phyloP scores from a whole-genome alignment of 2,797 vertebrate genomes.

The Coccyzus lansbergi region DNA sequence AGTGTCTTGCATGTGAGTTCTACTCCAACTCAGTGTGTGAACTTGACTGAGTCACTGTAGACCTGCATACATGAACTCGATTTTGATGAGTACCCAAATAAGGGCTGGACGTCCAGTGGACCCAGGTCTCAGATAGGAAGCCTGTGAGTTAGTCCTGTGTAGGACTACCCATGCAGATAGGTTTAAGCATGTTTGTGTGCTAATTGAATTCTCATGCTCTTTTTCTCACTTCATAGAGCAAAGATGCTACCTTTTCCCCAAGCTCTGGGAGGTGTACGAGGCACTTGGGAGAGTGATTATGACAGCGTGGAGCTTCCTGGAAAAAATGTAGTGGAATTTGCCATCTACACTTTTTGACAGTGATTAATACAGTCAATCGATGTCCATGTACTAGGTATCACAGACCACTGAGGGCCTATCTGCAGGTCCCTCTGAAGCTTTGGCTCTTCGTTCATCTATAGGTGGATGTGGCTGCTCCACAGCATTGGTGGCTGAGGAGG shows the following conservation, averaged over 20 bases:
- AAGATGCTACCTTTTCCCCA: neutral
- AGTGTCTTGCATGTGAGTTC: neutral
- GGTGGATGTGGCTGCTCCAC: neutral
- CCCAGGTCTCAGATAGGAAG: neutral
- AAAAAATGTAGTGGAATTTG: neutral
- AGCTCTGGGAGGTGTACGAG: neutral
- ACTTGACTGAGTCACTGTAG: neutral
- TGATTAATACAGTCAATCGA: neutral
- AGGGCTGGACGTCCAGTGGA: neutral
- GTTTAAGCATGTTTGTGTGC: neutral
- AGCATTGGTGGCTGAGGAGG: neutral
- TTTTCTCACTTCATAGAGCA: neutral
- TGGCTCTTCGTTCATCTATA: accelerated
- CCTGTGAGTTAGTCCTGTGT: neutral
- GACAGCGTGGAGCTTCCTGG: neutral
- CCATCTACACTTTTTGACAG: neutral
- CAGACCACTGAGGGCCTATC: accelerated
- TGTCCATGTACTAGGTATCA: accelerated
- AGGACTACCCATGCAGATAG: neutral
- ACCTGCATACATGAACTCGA: neutral
- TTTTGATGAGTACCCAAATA: neutral
- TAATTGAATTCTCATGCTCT: neutral
- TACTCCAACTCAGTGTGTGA: neutral
- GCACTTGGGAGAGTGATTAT: neutral
- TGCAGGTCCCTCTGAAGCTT: neutral